Evolutionary conservation across 2,113 vertebrate species (phyloP).

Genomic region (Dasyprocta punctata): DNA sequence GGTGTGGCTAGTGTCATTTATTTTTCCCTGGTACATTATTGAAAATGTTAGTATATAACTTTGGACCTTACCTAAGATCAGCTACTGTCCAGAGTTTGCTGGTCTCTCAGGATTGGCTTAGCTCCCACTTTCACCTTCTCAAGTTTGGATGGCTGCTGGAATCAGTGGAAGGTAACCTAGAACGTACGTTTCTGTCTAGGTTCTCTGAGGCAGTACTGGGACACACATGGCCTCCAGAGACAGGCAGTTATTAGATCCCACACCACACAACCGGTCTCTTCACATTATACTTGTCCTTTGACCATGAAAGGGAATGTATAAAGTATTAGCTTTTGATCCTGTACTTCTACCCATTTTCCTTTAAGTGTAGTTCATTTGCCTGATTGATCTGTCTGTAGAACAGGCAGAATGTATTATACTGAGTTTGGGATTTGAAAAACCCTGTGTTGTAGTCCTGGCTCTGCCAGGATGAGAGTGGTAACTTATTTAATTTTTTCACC

Average conservation of each 20-base stretch:
- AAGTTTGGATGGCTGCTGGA: neutral
- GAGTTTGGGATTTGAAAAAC: conserved; percentile 37
- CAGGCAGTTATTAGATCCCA: neutral
- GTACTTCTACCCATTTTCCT: neutral
- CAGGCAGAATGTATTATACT: neutral
- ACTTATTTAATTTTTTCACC: conserved; percentile 1
- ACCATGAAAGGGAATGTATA: neutral
- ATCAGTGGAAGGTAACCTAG: neutral
- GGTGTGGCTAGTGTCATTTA: neutral
- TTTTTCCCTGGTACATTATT: neutral
- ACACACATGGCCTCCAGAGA: neutral
- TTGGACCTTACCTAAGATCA: conserved; percentile 39
- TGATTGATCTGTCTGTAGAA: conserved; percentile 9
- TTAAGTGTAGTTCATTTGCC: neutral
- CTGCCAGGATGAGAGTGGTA: neutral
- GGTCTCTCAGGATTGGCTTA: conserved; percentile 4
- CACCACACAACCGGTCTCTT: neutral
- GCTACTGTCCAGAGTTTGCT: conserved; percentile 31
- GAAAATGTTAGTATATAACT: conserved; percentile 45
- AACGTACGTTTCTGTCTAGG: conserved; percentile 26
- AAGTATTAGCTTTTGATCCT: neutral
- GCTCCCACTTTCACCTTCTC: neutral
- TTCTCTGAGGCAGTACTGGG: neutral
- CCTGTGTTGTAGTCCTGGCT: neutral
- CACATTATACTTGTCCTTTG: conserved; percentile 35